Percentiles rank a stretch among this genome's conserved stretches.
These are phyloP conservation scores for Ailuropoda melanoleuca DNA, from an alignment of 2,113 vertebrate species.

Conservation along the genomic window DNA sequence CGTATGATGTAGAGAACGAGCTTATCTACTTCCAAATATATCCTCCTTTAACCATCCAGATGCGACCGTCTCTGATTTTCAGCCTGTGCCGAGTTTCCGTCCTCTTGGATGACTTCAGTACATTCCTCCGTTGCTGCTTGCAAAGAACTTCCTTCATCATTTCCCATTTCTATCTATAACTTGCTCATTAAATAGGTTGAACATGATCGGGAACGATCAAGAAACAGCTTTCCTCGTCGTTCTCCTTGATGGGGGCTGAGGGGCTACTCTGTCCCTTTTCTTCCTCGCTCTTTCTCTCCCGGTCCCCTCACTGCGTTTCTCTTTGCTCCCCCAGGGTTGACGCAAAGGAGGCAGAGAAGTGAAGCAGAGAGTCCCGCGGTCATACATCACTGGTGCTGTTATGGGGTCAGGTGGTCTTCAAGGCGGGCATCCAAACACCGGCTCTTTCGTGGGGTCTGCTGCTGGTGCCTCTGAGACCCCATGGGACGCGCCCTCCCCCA, in stretches of 20 bases:
- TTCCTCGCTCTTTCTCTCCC: not conserved
- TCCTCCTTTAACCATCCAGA: not conserved
- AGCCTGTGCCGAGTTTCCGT: not conserved
- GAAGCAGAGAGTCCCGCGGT: not conserved
- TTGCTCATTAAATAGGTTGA: not conserved
- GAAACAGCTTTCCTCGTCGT: not conserved
- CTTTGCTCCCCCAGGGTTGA: not conserved
- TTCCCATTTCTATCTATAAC: not conserved
- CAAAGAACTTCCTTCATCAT: not conserved
- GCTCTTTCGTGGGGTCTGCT: not conserved
- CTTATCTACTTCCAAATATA: not conserved
- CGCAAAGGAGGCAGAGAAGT: not conserved
- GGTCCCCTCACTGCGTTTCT: not conserved
- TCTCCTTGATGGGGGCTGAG: not conserved
- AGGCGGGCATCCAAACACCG: not conserved
- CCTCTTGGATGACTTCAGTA: not conserved
- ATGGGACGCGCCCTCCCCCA: not conserved
- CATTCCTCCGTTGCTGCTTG: not conserved
- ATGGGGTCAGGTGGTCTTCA: no score
- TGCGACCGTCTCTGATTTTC: not conserved
- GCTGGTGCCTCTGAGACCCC: not conserved
- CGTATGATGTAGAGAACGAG: not conserved
- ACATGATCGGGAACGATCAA: not conserved
- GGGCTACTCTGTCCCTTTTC: not conserved
- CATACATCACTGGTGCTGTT: no score